phyloP scores from a whole-genome alignment of 2,888 invertebrate species.

The Litoditis marina region DNA sequence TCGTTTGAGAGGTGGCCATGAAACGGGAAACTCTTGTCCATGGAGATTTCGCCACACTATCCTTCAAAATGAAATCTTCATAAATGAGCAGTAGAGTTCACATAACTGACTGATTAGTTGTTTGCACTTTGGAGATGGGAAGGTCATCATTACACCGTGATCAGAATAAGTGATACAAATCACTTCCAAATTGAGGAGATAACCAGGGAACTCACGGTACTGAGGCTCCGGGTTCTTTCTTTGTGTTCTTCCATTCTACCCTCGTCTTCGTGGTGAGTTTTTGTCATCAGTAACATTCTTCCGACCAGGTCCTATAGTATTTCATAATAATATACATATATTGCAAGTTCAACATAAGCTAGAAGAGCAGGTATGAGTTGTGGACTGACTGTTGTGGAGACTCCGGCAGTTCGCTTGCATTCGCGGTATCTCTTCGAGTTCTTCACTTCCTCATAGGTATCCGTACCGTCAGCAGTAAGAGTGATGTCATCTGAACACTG shows the following conservation, averaged over 20 bases:
- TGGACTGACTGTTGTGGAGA: constrained; percentile 81
- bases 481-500: constrained; percentile 84
- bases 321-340: too few species aligned
- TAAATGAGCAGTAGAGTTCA: too few species aligned
- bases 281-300: constrained; percentile 58
- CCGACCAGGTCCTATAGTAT: constrained; percentile 54
- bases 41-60: constrained; percentile 82
- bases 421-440: constrained; percentile 82
- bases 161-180: too few species aligned
- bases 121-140: too few species aligned
- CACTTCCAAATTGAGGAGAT: too few species aligned
- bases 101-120: too few species aligned
- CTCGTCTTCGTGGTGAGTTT: constrained; percentile 52
- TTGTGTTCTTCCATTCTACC: constrained; percentile 37
- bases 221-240: constrained; percentile 8
- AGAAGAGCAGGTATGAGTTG: background rate
- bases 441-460: constrained; percentile 91
- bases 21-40: constrained; percentile 93
- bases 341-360: background rate
- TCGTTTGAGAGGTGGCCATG: constrained; percentile 88
- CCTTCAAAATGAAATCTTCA: too few species aligned
- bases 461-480: constrained; percentile 86
- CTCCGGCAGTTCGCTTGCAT: constrained; percentile 89
- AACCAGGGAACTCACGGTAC: constrained; percentile 15
- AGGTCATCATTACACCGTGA: too few species aligned